Base-by-base conservation (phyloP, 1,140 invertebrate genomes). In the Ephestia elutella region DNA sequence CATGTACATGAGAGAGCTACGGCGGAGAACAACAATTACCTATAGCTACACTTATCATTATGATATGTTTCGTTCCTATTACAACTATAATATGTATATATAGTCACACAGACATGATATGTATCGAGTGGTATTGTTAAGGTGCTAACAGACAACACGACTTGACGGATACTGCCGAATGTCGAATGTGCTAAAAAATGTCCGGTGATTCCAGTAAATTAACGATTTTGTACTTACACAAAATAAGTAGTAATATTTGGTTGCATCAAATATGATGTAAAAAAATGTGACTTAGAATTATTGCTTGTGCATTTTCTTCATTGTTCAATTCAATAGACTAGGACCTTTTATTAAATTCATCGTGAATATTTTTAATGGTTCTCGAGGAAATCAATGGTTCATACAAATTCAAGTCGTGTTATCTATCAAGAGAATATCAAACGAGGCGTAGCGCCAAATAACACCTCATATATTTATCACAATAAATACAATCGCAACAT, bases 21-120 rank as follows among this genome's bases (percentile, higher is more conserved):
- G 66, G 61, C 69, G 74, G 75, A 82, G 75, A 84, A 83, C 83
- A 86, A 84, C 80, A 84, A 86, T 78, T 71, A 66, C 70, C 77
- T 82, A 82, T 70, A 62, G 56, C 81, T 84, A 86, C 75, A 30
- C 76, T 82, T 82, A 84, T 25, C 49, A 72, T 57, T 77, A 77
- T 80, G 78, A 83, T 81, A 83, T 80, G 78, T 83, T 78, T 60
- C 50, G 62, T 75, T 75, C 68, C 66, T 44, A 73, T 70, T 75
- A 73, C 44, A 60, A 60, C 51, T 68, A 71, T 64, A 57, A 66
- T 71, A 71, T 67, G 62, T 72, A 59, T 69, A 66, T 63, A 49
- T 44, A 58, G 55, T 63, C 61, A 64, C 68, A 65, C 62, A 68
- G 18, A 65, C 55, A 65, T 70, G 67, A 73, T 70, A 73, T 73